Conservation (phyloP, 2,888 invertebrate genomes). For the Subacronicta megacephala region DNA sequence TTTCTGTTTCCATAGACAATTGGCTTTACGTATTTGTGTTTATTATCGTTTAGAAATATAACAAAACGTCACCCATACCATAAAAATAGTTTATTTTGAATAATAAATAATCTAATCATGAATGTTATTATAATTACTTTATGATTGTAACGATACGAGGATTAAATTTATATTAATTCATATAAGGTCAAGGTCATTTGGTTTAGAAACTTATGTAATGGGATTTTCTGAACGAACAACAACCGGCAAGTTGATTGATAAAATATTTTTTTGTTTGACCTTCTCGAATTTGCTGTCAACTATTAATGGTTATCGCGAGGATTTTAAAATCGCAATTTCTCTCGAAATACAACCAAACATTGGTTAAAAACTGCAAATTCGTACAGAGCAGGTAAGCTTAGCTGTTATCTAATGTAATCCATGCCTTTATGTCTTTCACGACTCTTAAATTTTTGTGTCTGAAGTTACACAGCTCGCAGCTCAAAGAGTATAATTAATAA, state of each 20-base stretch:
- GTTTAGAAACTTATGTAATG: background rate
- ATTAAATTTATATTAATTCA: background rate
- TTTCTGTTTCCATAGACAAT: slow-evolving; percentile 11
- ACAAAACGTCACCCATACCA: too few species aligned
- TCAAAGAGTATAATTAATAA: too few species aligned
- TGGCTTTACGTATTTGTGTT: background rate
- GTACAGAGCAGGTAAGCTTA: slow-evolving; percentile 28
- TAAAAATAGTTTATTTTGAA: too few species aligned
- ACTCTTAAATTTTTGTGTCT: too few species aligned
- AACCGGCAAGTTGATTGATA: background rate
- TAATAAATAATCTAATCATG: too few species aligned
- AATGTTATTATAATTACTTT: too few species aligned
- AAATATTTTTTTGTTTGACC: slow-evolving; percentile 31
- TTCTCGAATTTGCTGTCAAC: slow-evolving; percentile 27
- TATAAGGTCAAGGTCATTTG: background rate
- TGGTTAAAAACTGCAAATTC: background rate
- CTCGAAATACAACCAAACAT: slow-evolving; percentile 8
- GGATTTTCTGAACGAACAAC: background rate
- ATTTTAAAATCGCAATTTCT: slow-evolving; percentile 12
- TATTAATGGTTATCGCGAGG: slow-evolving; percentile 35
- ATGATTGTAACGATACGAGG: too few species aligned
- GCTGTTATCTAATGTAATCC: background rate
- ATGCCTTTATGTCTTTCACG: background rate
- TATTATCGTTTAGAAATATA: slow-evolving; percentile 40
- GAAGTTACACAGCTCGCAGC: too few species aligned